Evolutionary conservation across 2,888 invertebrate species (phyloP), one percentile per base, ranked within the genome.

Genomic region (Scaptomyza tumidula): DNA sequence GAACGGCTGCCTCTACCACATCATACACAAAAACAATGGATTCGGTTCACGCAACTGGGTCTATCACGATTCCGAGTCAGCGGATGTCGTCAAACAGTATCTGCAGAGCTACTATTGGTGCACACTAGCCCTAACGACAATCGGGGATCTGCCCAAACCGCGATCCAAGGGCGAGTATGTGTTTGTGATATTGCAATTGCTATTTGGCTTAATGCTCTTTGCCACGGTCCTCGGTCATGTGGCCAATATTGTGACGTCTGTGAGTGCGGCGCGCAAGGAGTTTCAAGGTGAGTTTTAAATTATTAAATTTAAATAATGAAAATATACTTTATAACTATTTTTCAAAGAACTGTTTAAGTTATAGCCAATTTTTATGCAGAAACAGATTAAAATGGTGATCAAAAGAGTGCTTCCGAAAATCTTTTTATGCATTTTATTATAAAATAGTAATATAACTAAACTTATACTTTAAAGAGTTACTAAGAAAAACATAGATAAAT

Each of bases 101-200:
- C 94, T 99, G 90, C 98, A 98, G 93, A 98, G 98, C 93, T 98
- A 98, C 93, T 99, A 99, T 93, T 98, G 98, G 98, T 98, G 98
- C 92, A 98, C 98, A 85, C 93, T 98, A 92, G 98, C 98, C 86
- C 94, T 99, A 80, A 98, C 98, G 62, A 98, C 98, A 75, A 98
- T 98, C 91, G 98, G 98, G 83, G 97, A 97, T 91, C 93, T 98
- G 90, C 98, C 98, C 54, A 94, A 97, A 91, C 98, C 98, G 72
- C 94, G 97, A 85, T 98, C 97, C 92, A 98, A 98, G 93, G 96
- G 97, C 86, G 98, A 98, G 93, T 98, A 98, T 93, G 94, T 98
- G 85, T 99, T 98, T 93, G 97, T 98, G 92, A 98, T 98, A 93
- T 95, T 96, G 80, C 98, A 99, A 93, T 94, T 98, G 90, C 94